These are phyloP conservation scores for Apocrypta bakeri DNA, from an alignment of 1,140 invertebrate genomes.

Conservation along the genomic window DNA sequence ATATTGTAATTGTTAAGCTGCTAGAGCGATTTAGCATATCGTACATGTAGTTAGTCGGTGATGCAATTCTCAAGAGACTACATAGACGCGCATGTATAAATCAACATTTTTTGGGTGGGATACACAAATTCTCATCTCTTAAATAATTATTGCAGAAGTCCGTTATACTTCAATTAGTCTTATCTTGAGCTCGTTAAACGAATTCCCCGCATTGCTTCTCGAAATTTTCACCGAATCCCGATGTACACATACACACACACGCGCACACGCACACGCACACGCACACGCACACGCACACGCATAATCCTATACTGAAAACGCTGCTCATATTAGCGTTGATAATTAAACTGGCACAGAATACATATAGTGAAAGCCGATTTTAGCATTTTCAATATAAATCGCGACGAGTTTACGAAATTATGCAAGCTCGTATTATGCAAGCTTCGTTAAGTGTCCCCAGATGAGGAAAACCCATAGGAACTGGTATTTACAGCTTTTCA, in stretches of 20 bases:
- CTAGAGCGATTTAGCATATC: too few species aligned
- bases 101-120: background rate
- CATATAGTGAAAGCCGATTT: too few species aligned
- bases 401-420: background rate
- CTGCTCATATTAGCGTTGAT: too few species aligned
- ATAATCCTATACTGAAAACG: too few species aligned
- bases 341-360: too few species aligned
- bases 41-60: background rate
- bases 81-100: too few species aligned
- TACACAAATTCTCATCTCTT: too few species aligned
- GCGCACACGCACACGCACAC: too few species aligned
- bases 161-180: background rate
- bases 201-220: background rate
- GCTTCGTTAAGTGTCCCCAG: background rate
- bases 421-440: background rate
- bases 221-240: background rate
- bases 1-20: too few species aligned
- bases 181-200: conserved; percentile 27
- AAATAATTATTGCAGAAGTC: too few species aligned
- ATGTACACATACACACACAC: background rate
- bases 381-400: too few species aligned
- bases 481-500: background rate
- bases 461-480: background rate
- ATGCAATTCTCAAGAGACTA: background rate
- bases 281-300: too few species aligned